Base-by-base conservation (phyloP, 2,113 vertebrate species). In the Onychorhynchus coronatus region DNA sequence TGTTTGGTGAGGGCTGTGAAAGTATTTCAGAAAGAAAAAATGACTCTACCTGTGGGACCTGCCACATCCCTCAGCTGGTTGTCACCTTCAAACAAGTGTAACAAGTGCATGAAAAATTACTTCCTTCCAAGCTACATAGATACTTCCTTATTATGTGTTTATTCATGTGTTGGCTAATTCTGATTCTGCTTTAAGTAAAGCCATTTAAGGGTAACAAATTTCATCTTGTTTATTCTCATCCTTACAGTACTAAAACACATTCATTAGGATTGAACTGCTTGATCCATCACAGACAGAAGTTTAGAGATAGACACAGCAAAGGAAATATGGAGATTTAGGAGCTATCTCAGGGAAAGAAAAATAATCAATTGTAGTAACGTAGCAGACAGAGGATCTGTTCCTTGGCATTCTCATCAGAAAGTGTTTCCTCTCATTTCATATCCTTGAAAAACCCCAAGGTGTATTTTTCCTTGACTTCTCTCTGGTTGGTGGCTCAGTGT, bases 61-160 rank as follows among this genome's bases (percentile, higher is more conserved):
- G 47, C 31, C 33, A n/a, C 27, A 61, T 52, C 15, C 7, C 3
- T 7, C 14, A 30, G 14, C 21, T 42, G 31, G 3, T 50, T 55
- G 42, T 39, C 65, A n/a, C n/a, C 49, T 70, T 61, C 65, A 52
- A 39, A 56, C 13, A 39, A 24, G 35, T 16, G 6, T 49, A 86
- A 20, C 12, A 61, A 47, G 25, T 5, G 12, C 0, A 0, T 52
- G 59, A 56, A 52, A 89, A 46, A 44, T 5, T 0, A 50, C 50
- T 77, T 77, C 46, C 49, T 77, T 55, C 56, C 73, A 52, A 88
- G 46, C 33, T 56, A 18, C 53, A 33, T 18, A 23, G 63, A n/a
- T 27, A 22, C 12, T 70, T 74, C 37, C 8, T 82, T 23, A 12
- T 21, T 41, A 10, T 16, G 7, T 41, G 11, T 47, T 89, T 70